Evolutionary conservation across 2,797 vertebrate species (phyloP).

Genomic region (Poecilia gillii): DNA sequence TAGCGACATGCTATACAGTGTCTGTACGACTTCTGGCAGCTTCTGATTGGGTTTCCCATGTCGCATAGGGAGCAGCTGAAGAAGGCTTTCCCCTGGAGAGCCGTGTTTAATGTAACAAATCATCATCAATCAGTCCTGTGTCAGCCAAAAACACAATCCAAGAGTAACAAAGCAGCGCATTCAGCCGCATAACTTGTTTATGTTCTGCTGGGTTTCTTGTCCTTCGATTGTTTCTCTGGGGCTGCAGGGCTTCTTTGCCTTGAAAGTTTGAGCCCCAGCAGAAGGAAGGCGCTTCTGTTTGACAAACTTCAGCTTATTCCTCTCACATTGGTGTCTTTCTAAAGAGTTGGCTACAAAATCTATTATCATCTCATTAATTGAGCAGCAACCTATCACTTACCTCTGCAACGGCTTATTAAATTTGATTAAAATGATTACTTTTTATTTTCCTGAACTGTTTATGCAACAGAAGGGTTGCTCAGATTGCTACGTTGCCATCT

Average conservation of each 20-base stretch:
- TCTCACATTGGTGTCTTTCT: conserved; percentile 37
- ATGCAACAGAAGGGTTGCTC: conserved; percentile 36
- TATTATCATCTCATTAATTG: conserved; percentile 20
- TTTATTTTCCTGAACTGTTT: conserved; percentile 27
- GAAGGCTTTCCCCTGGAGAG: conserved; percentile 52
- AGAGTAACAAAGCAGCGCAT: conserved; percentile 67
- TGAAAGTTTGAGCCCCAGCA: conserved; percentile 16
- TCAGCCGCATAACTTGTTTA: conserved; percentile 56
- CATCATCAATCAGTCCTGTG: conserved; percentile 61
- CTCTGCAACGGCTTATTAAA: conserved; percentile 54
- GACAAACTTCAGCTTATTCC: conserved; percentile 14
- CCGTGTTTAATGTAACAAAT: conserved; percentile 56
- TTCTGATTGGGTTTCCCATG: conserved; percentile 72
- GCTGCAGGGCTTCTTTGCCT: conserved; percentile 1
- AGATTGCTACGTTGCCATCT: conserved; percentile 30
- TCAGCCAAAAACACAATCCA: conserved; percentile 63
- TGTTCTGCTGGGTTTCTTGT: conserved; percentile 56
- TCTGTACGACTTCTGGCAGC: conserved; percentile 55
- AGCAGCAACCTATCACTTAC: conserved; percentile 38
- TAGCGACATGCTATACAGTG: conserved; percentile 33
- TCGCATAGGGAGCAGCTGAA: conserved; percentile 50
- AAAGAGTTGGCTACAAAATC: conserved; percentile 25
- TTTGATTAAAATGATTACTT: conserved; percentile 51
- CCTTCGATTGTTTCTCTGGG: conserved; percentile 68
- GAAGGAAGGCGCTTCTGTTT: conserved; percentile 13